Base-by-base conservation (phyloP, 2,888 invertebrate species). In the Eilema depressum region DNA sequence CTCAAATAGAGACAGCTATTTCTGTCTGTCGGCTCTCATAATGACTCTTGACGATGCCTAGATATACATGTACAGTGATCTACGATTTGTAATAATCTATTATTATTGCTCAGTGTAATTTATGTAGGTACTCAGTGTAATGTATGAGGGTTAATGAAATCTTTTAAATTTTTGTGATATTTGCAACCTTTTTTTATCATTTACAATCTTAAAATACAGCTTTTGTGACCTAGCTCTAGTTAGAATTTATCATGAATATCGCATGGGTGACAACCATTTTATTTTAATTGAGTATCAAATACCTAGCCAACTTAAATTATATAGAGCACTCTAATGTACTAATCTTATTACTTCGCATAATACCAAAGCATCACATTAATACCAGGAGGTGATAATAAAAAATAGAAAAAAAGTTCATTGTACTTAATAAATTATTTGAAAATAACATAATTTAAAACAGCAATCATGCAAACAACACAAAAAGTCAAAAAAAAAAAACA, bases 1-100 rank as follows among this genome's bases (percentile, higher is more conserved):
- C 89, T 85, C 88, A 86, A 91, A 93, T 92, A 91, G 90, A 88
- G 84, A 81, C 81, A 70, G 88, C 91, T 94, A 94, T 94, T 94
- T 93, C 86, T 87, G 90, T 89, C 87, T 76, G 85, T 79, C 85
- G 85, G 85, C 84, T 86, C 89, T 88, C 90, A 87, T 93, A 93
- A 94, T 94, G 93, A 93, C 89, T 87, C 81, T 83, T 82, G 87
- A 85, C 85, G 87, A 88, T 75, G 56, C 73, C 70, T 90, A 89
- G 86, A 85, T 86, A 57, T 28, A 65, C 65, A 76, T 68, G 63
- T 68, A 73, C 71, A 70, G 63, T 59, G 65, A 69, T 74, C 69
- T 73, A 78, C 69, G 56, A 71, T 71, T 68, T 56, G 66, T 70
- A 47, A 25, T 59, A 53, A 59, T 70, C 57, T 66, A 66, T 63